Percentiles rank a stretch among this genome's conserved stretches.
These are phyloP conservation scores for Matsumurasca onukii DNA, from an alignment of 1,140 invertebrate species.

Conservation along the genomic window DNA sequence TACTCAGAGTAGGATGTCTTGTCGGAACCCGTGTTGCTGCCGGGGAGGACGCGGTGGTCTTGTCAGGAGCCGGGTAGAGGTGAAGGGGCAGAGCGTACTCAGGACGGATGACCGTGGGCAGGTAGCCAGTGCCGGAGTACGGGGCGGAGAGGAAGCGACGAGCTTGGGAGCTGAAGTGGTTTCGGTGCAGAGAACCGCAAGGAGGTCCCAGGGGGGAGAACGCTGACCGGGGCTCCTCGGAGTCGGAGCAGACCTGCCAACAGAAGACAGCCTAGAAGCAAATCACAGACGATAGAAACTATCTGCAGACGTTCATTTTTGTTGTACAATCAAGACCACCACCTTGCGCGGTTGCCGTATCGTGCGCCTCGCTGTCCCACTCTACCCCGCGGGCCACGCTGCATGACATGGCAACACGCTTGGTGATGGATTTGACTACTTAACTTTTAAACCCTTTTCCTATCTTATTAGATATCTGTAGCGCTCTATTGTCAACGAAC, in stretches of 20 bases:
- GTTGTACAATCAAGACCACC: too few relatives aligned
- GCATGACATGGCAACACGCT: too few relatives aligned
- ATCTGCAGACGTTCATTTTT: too few relatives aligned
- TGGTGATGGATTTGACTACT: too few relatives aligned
- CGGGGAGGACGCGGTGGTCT: conserved; percentile 49
- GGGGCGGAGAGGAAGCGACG: conserved; percentile 74
- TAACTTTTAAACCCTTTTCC: too few relatives aligned
- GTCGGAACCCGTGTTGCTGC: conserved; percentile 46
- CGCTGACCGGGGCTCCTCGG: conserved; percentile 62
- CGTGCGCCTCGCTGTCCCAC: too few relatives aligned
- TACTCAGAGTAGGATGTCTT: conserved; percentile 53
- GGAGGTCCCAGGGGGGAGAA: conserved; percentile 67
- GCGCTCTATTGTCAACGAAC: too few relatives aligned
- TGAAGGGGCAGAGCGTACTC: conserved; percentile 37
- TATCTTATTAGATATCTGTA: too few relatives aligned
- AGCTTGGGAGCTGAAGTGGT: conserved; percentile 54
- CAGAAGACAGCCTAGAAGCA: too few relatives aligned
- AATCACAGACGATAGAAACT: too few relatives aligned
- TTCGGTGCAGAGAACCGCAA: conserved; percentile 43
- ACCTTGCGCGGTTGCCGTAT: too few relatives aligned
- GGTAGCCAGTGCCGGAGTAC: conserved; percentile 75
- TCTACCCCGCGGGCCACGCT: too few relatives aligned
- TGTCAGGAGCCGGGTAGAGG: conserved; percentile 44
- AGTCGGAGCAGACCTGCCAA: conserved; percentile 36
- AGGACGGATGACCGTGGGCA: conserved; percentile 74